phyloP scores from a whole-genome alignment of 2,888 invertebrate genomes.

The Hydraecia micacea region DNA sequence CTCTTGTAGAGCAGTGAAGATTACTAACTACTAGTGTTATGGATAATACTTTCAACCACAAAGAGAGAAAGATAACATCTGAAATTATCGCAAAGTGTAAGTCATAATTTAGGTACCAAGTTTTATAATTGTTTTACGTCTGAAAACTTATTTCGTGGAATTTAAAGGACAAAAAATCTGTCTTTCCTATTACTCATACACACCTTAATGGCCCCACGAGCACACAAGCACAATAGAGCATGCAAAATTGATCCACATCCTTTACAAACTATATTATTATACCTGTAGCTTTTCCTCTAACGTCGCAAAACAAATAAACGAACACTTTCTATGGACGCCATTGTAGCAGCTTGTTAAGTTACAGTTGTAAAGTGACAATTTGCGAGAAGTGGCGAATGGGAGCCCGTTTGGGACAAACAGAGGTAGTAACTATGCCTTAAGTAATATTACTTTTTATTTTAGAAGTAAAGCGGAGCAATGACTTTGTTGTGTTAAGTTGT shows the following conservation, averaged over 20 bases:
- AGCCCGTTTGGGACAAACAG: conserved; percentile 47
- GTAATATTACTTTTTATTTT: conserved; percentile 57
- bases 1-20: not conserved
- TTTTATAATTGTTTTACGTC: not conserved
- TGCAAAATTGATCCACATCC: conserved; percentile 40
- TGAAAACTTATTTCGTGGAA: not conserved
- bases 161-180: not conserved
- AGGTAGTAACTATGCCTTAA: conserved; percentile 44
- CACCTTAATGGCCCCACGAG: not conserved
- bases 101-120: not conserved
- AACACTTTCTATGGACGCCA: conserved; percentile 53
- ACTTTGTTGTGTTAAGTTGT: conserved; percentile 8
- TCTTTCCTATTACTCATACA: not conserved
- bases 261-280: conserved; percentile 22
- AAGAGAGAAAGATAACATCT: not conserved
- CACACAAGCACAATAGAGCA: conserved; percentile 22
- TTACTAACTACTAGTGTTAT: not conserved
- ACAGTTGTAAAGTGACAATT: conserved; percentile 66
- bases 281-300: conserved; percentile 4
- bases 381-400: conserved; percentile 57
- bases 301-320: conserved; percentile 54
- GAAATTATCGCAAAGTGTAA: not conserved
- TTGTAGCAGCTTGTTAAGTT: conserved; percentile 65
- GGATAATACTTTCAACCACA: not conserved
- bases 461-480: conserved; percentile 9